Base-by-base conservation (phyloP, 2,888 invertebrate genomes). In the Rhamnusium bicolor region DNA sequence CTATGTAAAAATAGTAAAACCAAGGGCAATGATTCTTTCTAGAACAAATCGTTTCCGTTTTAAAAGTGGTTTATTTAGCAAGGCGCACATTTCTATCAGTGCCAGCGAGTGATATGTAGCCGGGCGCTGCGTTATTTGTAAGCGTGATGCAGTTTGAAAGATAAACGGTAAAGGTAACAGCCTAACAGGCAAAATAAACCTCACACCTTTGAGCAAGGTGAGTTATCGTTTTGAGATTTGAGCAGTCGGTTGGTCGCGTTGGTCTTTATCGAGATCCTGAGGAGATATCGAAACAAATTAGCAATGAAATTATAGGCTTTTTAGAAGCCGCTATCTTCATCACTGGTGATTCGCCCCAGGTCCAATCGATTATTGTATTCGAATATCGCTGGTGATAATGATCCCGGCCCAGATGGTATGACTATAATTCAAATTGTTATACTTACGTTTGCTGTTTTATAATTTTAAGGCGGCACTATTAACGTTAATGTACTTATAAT, bases 231-330 rank as follows among this genome's bases (percentile, higher is more conserved):
- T 27, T 76, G 77, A 75, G 80, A 80, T 80, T 80, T 79, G 77
- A 73, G 76, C 77, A 79, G 72, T 76, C 76, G 74, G 76, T 74
- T 68, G 68, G 65, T 71, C 71, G 66, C 24, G 32, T 32, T 14
- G 29, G 51, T 69, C 70, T 73, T 80, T 83, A 83, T 83, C 80
- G 82, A 85, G 86, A 86, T 85, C 82, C 81, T 79, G 82, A 84
- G 83, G 84, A 86, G 88, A 88, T 88, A 88, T 85, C 85, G 86
- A 85, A 87, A 86, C 88, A 85, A 88, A 88, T 88, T 88, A 88
- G 87, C 87, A 81, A 82, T 82, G 85, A 87, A 88, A 88, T 88
- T 88, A 88, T 87, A 88, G 88, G 87, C 87, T 87, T 86, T n/a
- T 87, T 86, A 86, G 85, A 84, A 84, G 87, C 87, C 87, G 88